These are phyloP conservation scores for Luperina nickerlii DNA, from an alignment of 2,888 invertebrate genomes.

Conservation along the genomic window DNA sequence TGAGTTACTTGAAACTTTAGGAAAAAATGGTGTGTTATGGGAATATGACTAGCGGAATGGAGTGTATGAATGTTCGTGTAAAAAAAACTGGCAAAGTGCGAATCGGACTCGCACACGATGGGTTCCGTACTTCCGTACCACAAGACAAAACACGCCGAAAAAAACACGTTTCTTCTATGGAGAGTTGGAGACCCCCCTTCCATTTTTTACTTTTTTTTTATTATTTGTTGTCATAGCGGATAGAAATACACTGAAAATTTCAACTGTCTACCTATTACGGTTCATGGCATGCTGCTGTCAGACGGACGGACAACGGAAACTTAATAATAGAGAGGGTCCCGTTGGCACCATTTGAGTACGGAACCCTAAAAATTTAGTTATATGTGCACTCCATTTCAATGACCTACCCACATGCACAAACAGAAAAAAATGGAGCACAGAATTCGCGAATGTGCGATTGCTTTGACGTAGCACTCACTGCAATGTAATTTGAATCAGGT, in stretches of 20 bases:
- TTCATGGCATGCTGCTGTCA: neutral
- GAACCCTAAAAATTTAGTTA: neutral
- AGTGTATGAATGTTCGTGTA: neutral
- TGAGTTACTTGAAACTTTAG: conserved; percentile 35
- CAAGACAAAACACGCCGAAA: neutral
- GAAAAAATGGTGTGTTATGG: conserved; percentile 3
- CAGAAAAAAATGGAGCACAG: conserved; percentile 2
- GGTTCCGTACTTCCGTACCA: neutral
- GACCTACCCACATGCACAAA: neutral
- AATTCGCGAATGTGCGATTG: neutral
- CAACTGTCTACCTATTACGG: neutral
- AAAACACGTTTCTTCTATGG: neutral
- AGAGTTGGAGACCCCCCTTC: neutral
- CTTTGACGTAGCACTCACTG: conserved; percentile 7
- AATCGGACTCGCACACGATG: neutral
- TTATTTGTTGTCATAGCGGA: neutral
- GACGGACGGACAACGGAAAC: too few species aligned
- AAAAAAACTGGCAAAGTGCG: neutral
- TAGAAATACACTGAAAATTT: neutral
- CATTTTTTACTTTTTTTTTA: neutral
- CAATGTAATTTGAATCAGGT: conserved; percentile 1
- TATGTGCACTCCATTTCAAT: conserved; percentile 4
- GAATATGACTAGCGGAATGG: conserved; percentile 1
- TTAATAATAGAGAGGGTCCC: neutral
- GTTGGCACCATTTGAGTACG: neutral